Evolutionary conservation across 2,797 vertebrate species (phyloP).

Genomic region (Myotis planiceps): DNA sequence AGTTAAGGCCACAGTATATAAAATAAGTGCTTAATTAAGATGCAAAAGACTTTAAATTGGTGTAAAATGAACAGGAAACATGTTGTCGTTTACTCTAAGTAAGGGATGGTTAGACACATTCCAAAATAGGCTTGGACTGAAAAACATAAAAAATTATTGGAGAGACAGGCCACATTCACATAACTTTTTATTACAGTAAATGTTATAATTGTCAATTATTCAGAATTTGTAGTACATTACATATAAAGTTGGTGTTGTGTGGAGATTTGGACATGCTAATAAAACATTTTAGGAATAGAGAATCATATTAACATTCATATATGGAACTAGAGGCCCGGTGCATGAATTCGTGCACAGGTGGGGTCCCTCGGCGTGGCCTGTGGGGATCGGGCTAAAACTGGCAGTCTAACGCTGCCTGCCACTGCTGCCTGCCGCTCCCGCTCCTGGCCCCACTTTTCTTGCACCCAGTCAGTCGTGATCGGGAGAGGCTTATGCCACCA

Average conservation of each 20-base stretch:
- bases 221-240: background rate
- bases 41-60: background rate
- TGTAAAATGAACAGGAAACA: background rate
- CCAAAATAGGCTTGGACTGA: background rate
- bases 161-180: background rate
- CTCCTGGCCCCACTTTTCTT: no score
- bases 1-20: background rate
- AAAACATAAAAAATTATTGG: background rate
- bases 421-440: no score
- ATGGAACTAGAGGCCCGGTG: background rate
- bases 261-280: background rate
- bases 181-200: background rate
- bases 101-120: background rate
- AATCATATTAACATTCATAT: constrained; percentile 3
- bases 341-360: no score
- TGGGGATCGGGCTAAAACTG: no score
- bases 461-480: no score
- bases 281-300: background rate
- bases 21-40: background rate
- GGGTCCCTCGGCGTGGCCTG: no score
- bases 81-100: background rate
- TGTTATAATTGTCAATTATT: background rate
- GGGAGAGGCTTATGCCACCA: no score
- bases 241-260: background rate
- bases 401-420: no score